Percentiles rank a stretch among this genome's conserved stretches.
phyloP scores from a whole-genome alignment of 1,140 invertebrate species.

The Drosophila quadrilineata region DNA sequence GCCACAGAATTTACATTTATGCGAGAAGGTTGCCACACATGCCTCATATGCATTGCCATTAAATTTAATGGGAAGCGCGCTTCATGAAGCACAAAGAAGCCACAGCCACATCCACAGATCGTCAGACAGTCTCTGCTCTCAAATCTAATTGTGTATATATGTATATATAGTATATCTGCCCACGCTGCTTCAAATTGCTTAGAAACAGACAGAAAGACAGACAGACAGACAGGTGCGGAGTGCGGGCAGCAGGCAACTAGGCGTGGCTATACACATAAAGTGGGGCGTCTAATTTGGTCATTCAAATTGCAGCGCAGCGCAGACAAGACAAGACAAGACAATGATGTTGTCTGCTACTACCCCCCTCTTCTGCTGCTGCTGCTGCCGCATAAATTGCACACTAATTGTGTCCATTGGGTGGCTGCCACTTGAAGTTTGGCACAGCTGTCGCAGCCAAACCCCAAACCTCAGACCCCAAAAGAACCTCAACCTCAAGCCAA shows the following conservation, averaged over 20 bases:
- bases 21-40: neutral
- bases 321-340: slow-evolving; percentile 55
- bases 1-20: slow-evolving; percentile 62
- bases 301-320: slow-evolving; percentile 61
- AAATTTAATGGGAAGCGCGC: slow-evolving; percentile 56
- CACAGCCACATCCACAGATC: neutral
- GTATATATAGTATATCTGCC: too few species aligned
- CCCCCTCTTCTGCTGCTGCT: slow-evolving; percentile 19
- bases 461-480: slow-evolving; percentile 1
- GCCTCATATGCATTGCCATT: slow-evolving; percentile 42
- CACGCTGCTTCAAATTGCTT: too few species aligned
- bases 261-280: neutral
- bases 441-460: slow-evolving; percentile 17
- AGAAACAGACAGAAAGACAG: neutral
- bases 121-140: too few species aligned
- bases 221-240: neutral
- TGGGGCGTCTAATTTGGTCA: slow-evolving; percentile 56
- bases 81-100: slow-evolving; percentile 21
- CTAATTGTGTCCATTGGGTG: slow-evolving; percentile 69
- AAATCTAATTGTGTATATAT: too few species aligned
- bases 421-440: slow-evolving; percentile 33
- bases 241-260: neutral
- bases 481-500: slow-evolving; percentile 53
- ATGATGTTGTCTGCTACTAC: slow-evolving; percentile 33
- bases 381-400: slow-evolving; percentile 71